phyloP scores from a whole-genome alignment of 2,113 vertebrate species.

The Brienomyrus brachyistius region DNA sequence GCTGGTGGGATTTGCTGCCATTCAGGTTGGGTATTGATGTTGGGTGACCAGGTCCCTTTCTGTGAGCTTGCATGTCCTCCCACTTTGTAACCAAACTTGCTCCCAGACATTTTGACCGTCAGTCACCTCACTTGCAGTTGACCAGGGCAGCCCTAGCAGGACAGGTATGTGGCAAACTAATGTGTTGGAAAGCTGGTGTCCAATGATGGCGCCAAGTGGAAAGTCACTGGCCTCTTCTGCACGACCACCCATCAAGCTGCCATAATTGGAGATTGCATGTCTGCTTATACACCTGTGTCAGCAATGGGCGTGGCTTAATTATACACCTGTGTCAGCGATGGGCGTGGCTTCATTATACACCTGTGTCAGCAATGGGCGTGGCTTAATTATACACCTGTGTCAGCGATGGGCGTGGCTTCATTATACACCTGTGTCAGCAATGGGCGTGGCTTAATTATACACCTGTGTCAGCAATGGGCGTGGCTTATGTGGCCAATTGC shows the following conservation, averaged over 20 bases:
- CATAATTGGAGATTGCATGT: neutral
- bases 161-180: too few species aligned
- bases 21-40: neutral
- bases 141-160: neutral
- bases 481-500: neutral
- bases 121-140: neutral
- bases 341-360: neutral
- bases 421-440: neutral
- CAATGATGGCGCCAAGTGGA: neutral
- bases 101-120: neutral
- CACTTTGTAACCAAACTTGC: too few species aligned
- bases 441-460: neutral
- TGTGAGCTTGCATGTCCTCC: neutral
- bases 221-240: neutral
- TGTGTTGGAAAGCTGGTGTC: too few species aligned
- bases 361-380: neutral
- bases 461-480: neutral
- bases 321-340: neutral
- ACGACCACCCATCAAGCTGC: neutral
- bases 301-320: neutral
- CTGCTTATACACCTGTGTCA: neutral
- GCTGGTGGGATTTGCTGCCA: neutral
- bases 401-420: neutral
- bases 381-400: neutral
- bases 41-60: neutral